A percentile compares a stretch with the other conserved stretches of the same genome.
These are phyloP conservation scores for Tethya wilhelma DNA, from an alignment of 37 sponge, comb jelly and placozoan genomes.

Conservation along the genomic window DNA sequence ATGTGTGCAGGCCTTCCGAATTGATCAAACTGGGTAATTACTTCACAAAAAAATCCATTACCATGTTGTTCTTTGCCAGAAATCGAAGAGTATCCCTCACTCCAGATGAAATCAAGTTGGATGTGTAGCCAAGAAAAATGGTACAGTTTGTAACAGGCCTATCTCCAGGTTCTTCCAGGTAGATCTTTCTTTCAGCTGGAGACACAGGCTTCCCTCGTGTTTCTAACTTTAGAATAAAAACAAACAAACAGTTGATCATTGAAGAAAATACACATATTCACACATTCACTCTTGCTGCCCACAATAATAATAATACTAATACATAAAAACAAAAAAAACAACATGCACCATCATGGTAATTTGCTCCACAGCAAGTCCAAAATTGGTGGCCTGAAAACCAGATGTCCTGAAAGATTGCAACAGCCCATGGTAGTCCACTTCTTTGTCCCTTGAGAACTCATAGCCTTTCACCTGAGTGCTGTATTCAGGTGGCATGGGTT, in stretches of 20 bases:
- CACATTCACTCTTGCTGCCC: constrained; percentile 2
- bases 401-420: constrained; percentile 81
- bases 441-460: constrained; percentile 57
- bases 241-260: not conserved
- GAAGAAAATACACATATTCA: not conserved
- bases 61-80: constrained; percentile 94
- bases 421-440: constrained; percentile 84
- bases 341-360: constrained; percentile 78
- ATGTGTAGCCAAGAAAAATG: constrained; percentile 98
- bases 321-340: not conserved
- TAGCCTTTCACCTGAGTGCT: constrained; percentile 75
- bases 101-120: constrained; percentile 95
- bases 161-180: constrained; percentile 50
- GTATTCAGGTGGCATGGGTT: constrained; percentile 61
- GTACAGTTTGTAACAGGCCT: constrained; percentile 88
- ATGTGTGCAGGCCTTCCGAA: not conserved
- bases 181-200: constrained; percentile 42
- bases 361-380: constrained; percentile 89
- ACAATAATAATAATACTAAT: not conserved
- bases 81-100: constrained; percentile 86
- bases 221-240: constrained; percentile 53
- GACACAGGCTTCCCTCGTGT: constrained; percentile 54
- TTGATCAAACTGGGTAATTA: not conserved
- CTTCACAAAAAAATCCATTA: constrained; percentile 17
- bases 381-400: constrained; percentile 98